phyloP scores from a whole-genome alignment of 1,140 invertebrate genomes.

The Papilio dardanus region DNA sequence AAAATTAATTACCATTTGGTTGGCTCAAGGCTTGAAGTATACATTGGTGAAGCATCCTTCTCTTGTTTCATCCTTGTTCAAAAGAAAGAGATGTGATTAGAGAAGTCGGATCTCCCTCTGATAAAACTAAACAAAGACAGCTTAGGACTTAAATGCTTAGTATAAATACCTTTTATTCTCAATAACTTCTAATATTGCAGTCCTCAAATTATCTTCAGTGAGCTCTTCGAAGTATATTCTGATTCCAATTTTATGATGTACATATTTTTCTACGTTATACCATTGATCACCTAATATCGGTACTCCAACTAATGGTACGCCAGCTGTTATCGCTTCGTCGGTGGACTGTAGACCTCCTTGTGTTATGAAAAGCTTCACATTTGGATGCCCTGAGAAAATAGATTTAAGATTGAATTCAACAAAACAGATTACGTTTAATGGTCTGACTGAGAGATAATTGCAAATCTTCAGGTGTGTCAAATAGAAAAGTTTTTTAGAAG shows the following conservation, averaged over 20 bases:
- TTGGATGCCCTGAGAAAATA: constrained; percentile 76
- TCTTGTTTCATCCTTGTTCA: too few species aligned
- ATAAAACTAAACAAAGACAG: too few species aligned
- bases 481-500: constrained; percentile 34
- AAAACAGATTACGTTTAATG: neutral
- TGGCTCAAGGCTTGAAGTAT: too few species aligned
- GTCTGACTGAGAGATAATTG: too few species aligned
- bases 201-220: constrained; percentile 43
- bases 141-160: too few species aligned
- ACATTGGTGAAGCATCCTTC: too few species aligned
- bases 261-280: constrained; percentile 50
- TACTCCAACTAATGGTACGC: constrained; percentile 81
- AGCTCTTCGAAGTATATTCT: constrained; percentile 43
- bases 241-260: constrained; percentile 43
- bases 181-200: constrained; percentile 40
- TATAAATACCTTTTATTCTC: constrained; percentile 41
- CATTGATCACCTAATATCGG: constrained; percentile 58
- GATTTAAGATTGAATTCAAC: neutral
- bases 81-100: too few species aligned
- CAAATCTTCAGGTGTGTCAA: too few species aligned
- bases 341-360: constrained; percentile 79
- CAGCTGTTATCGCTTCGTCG: constrained; percentile 81
- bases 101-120: too few species aligned
- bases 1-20: too few species aligned
- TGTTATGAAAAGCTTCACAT: constrained; percentile 56